Conservation (phyloP, 1,140 invertebrate species). For the Micrasema longulum region DNA sequence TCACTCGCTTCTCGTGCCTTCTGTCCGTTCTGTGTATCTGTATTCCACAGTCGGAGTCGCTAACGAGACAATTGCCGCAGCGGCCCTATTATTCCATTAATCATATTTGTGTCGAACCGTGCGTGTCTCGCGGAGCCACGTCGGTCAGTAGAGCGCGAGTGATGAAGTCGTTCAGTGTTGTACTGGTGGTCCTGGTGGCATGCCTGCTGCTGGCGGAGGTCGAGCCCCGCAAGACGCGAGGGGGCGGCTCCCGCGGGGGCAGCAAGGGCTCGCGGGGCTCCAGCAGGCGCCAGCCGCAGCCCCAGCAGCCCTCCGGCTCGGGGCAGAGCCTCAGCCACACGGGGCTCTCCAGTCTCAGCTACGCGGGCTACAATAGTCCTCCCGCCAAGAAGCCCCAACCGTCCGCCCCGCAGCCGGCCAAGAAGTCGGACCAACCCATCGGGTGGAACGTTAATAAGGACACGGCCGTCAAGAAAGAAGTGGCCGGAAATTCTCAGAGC, state of each 20-base stretch:
- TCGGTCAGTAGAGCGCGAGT: constrained; percentile 40
- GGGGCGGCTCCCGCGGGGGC: constrained; percentile 45
- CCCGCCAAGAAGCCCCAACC: constrained; percentile 26
- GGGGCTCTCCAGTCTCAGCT: constrained; percentile 49
- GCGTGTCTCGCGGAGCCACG: background rate
- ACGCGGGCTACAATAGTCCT: constrained; percentile 42
- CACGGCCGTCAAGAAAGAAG: constrained; percentile 37
- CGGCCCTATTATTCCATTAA: constrained; percentile 50
- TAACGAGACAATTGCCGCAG: constrained; percentile 46
- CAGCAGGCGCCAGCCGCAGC: constrained; percentile 26
- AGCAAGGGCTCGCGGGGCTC: constrained; percentile 25
- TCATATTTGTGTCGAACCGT: constrained; percentile 49
- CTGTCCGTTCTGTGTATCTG: too few relatives aligned
- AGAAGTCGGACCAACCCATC: constrained; percentile 14
- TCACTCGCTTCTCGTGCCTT: constrained; percentile 24
- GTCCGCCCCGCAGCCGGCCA: constrained; percentile 24
- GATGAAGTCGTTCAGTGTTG: constrained; percentile 45
- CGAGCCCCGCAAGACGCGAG: constrained; percentile 43
- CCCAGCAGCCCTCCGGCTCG: constrained; percentile 12
- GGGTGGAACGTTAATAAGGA: constrained; percentile 50
- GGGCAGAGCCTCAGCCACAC: constrained; percentile 29
- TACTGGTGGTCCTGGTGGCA: constrained; percentile 22
- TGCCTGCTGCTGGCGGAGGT: constrained; percentile 23
- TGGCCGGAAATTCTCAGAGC: constrained; percentile 37
- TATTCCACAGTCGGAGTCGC: constrained; percentile 12